Percentiles rank a stretch among this genome's conserved stretches.
phyloP scores from a whole-genome alignment of 2,888 invertebrate species.

The Meiosimyza decipiens region DNA sequence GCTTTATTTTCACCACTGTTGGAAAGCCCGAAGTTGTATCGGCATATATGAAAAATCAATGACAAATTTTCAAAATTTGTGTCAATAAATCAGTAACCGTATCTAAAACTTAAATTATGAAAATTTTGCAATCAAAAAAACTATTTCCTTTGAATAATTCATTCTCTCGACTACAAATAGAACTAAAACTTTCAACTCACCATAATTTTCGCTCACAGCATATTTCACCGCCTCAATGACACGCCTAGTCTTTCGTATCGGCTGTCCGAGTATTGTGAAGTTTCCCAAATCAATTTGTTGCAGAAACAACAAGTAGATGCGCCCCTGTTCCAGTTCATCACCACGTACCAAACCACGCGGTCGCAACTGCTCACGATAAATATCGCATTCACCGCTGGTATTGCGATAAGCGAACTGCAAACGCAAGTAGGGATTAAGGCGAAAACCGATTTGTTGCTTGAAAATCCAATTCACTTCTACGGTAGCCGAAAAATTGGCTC shows the following conservation, averaged over 20 bases:
- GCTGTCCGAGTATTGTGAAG: slow-evolving; percentile 66
- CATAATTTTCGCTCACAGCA: slow-evolving; percentile 67
- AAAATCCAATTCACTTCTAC: slow-evolving; percentile 74
- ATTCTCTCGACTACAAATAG: neutral
- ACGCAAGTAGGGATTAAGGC: slow-evolving; percentile 60
- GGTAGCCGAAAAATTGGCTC: slow-evolving; percentile 73
- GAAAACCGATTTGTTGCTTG: slow-evolving; percentile 70
- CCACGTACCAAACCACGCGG: slow-evolving; percentile 62
- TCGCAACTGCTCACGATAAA: slow-evolving; percentile 63
- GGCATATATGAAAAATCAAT: too few relatives aligned
- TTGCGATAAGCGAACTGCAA: slow-evolving; percentile 64
- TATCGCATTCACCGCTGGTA: slow-evolving; percentile 65
- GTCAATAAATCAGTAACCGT: too few relatives aligned
- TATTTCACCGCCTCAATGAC: slow-evolving; percentile 61
- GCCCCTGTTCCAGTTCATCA: slow-evolving; percentile 64
- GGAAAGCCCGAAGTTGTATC: too few relatives aligned
- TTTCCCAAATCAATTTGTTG: slow-evolving; percentile 65
- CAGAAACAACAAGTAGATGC: slow-evolving; percentile 65
- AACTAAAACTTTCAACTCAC: slow-evolving; percentile 59
- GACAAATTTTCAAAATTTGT: too few relatives aligned
- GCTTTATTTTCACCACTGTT: too few relatives aligned
- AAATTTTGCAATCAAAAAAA: too few relatives aligned
- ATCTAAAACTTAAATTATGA: too few relatives aligned
- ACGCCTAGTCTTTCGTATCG: slow-evolving; percentile 61
- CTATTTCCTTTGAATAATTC: too few relatives aligned